phyloP scores from a whole-genome alignment of 2,797 vertebrate species.

The Coccyzus lansbergi region DNA sequence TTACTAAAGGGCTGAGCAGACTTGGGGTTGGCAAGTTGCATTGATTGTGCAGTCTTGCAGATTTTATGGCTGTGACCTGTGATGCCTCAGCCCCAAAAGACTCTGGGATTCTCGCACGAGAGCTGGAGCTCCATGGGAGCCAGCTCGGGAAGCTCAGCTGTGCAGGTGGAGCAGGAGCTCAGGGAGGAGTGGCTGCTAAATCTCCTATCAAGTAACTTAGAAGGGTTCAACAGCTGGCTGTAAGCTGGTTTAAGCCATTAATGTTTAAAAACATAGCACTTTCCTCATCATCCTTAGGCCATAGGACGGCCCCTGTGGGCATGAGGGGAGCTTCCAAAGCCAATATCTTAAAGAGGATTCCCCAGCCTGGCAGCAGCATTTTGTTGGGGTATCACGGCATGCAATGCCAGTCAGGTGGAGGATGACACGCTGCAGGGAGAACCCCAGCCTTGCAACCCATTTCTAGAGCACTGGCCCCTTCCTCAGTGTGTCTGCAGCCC shows the following conservation, averaged over 20 bases:
- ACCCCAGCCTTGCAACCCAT: not conserved
- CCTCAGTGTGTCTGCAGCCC: accelerated
- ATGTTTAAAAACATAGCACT: not conserved
- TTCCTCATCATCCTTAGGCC: not conserved
- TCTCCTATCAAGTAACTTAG: not conserved
- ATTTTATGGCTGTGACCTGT: accelerated
- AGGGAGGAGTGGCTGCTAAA: not conserved
- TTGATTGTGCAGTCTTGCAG: not conserved
- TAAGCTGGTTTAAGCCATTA: not conserved
- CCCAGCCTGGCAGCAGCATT: not conserved
- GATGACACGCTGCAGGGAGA: accelerated
- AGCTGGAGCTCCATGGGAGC: accelerated
- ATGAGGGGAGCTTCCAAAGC: not conserved
- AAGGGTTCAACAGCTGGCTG: not conserved
- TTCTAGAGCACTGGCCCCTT: not conserved
- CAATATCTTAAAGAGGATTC: not conserved
- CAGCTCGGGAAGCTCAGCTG: not conserved
- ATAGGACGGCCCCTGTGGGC: not conserved
- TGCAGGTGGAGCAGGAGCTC: not conserved
- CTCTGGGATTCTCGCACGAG: not conserved
- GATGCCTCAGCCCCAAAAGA: not conserved
- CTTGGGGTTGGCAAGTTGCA: not conserved
- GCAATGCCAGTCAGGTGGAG: accelerated
- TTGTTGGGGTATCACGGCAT: accelerated
- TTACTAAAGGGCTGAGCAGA: not conserved